phyloP scores from a whole-genome alignment of 2,888 invertebrate species.

The Arge pagana region DNA sequence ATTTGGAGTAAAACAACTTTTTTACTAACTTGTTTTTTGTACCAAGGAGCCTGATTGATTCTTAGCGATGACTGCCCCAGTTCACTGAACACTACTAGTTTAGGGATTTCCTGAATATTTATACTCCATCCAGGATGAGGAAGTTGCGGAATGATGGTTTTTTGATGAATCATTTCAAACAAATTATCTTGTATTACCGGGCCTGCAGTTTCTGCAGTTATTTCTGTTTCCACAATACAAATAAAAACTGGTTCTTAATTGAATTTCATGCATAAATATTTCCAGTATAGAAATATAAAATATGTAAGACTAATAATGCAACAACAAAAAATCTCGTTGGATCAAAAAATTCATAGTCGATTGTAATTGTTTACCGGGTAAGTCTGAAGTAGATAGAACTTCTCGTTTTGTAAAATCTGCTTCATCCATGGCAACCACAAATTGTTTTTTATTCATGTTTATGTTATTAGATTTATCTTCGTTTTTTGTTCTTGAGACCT shows the following conservation, averaged over 20 bases:
- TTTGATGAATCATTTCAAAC: background rate
- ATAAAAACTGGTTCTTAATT: background rate
- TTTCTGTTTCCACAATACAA: background rate
- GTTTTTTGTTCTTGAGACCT: too few relatives aligned
- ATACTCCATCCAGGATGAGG: slow-evolving; percentile 7
- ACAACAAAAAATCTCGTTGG: background rate
- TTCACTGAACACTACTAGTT: slow-evolving; percentile 1
- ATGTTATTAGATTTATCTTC: background rate
- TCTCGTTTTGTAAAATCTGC: background rate
- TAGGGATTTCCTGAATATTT: slow-evolving; percentile 3
- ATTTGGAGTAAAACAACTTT: background rate
- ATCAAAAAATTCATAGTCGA: background rate
- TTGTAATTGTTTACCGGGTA: background rate
- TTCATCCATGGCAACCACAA: background rate
- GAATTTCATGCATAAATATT: background rate
- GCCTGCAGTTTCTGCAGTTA: background rate
- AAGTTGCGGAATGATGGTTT: slow-evolving; percentile 1
- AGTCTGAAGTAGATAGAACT: background rate
- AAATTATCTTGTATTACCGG: background rate
- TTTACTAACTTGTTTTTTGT: background rate
- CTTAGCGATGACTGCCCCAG: background rate
- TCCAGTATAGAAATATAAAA: background rate
- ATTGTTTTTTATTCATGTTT: background rate
- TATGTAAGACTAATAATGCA: background rate
- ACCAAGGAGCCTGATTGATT: background rate